Evolutionary conservation across 2,888 invertebrate species (phyloP).

Genomic region (Sarcophaga subvicina): DNA sequence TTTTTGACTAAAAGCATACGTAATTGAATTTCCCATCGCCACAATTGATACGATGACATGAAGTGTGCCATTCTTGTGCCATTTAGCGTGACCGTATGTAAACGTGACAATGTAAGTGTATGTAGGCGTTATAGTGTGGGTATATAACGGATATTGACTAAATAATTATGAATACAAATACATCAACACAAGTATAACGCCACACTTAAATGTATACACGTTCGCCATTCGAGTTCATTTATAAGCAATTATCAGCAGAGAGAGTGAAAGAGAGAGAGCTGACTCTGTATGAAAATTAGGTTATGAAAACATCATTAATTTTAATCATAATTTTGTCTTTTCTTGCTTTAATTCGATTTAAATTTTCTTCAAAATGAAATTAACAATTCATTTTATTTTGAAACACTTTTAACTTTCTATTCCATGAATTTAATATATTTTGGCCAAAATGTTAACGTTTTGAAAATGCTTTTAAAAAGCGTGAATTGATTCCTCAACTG

Average conservation of each 20-base stretch:
- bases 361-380: conserved; percentile 17
- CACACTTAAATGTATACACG: not conserved
- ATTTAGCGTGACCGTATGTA: not conserved
- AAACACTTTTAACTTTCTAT: not conserved
- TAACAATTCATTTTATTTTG: conserved; percentile 23
- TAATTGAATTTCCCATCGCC: conserved; percentile 49
- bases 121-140: not conserved
- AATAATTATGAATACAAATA: conserved; percentile 28
- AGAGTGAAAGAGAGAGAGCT: too few species aligned
- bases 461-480: too few species aligned
- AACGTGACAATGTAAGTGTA: not conserved
- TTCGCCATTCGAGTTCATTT: not conserved
- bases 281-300: not conserved
- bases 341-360: not conserved
- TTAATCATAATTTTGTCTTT: not conserved
- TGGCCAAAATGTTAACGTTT: too few species aligned
- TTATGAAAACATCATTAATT: conserved; percentile 19
- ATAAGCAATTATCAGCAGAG: too few species aligned
- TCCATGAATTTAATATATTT: too few species aligned
- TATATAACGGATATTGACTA: conserved; percentile 26
- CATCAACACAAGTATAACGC: not conserved
- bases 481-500: too few species aligned
- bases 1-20: conserved; percentile 43
- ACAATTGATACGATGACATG: conserved; percentile 35
- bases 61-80: not conserved